Base-by-base conservation (phyloP, 2,888 invertebrate genomes). In the Ectemnius lituratus region DNA sequence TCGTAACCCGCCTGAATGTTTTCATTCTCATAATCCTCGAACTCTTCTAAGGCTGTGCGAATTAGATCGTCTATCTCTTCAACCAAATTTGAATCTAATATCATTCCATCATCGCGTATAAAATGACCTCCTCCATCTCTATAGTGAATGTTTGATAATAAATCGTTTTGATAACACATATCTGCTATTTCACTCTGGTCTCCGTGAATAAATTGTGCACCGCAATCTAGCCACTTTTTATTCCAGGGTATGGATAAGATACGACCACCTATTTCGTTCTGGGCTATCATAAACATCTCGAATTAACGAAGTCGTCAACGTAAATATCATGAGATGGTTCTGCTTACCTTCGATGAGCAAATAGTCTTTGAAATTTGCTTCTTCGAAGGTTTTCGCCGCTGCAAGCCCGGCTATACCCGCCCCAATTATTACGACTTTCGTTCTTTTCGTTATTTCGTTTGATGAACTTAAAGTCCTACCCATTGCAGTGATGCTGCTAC, bases 121-220 rank as follows among this genome's bases (percentile, higher is more conserved):
- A 92, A 93, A 49, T 90, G 78, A 71, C 94, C 94, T 80, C 92
- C 88, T 2, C 93, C 94, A 89, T 94, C 94, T 79, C 91, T 90
- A 0, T 93, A 93, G 46, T 88, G 88, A 67, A 88, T 83, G n/a
- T 90, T 83, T 5, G 92, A 91, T 14, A 94, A 78, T 46, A 94
- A 89, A 64, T 92, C 85, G 70, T 92, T 84, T 62, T 91, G 72
- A 63, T 90, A 79, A 13, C 93, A 92, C 27, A 93, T 86, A 75
- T 91, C 85, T 70, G 92, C 93, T 23, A 94, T 85, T n/a, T 88
- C 85, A 85, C 93, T 94, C 64, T 90, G 85, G 68, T 92, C 92
- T 0, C 94, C 94, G 82, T 94, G 94, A 52, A 94, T 87, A 93
- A 94, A 94, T 84, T 94, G 94, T 0, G 94, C 94, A 1, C 94